Evolutionary conservation across 2,888 invertebrate species (phyloP).

Genomic region (Helleia helle): DNA sequence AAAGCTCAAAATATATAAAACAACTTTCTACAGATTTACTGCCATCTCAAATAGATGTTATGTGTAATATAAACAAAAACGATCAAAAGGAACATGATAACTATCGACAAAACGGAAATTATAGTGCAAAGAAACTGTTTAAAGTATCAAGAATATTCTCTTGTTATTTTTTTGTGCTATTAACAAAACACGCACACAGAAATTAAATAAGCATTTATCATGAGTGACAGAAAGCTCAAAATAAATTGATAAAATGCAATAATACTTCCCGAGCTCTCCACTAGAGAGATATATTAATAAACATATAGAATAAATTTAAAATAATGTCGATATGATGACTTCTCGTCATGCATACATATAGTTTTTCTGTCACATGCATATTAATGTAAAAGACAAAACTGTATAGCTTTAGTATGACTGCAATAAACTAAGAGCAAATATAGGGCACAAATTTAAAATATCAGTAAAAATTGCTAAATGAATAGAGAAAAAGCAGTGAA

Average conservation of each 20-base stretch:
- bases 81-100: constrained; percentile 6
- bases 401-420: neutral
- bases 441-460: constrained; percentile 5
- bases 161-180: constrained; percentile 29
- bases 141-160: constrained; percentile 4
- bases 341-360: constrained; percentile 56
- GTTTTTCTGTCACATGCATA: constrained; percentile 59
- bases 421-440: neutral
- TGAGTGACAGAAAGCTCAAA: constrained; percentile 59
- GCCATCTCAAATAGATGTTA: neutral
- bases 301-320: constrained; percentile 34
- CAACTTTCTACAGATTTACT: constrained; percentile 5
- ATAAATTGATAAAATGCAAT: constrained; percentile 38
- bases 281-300: constrained; percentile 56
- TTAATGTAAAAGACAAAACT: constrained; percentile 10
- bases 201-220: constrained; percentile 23
- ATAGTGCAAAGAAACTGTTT: constrained; percentile 5
- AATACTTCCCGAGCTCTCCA: constrained; percentile 71
- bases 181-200: constrained; percentile 25
- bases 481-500: constrained; percentile 8
- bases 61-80: neutral
- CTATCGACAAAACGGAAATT: neutral
- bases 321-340: constrained; percentile 37
- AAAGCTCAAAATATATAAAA: neutral
- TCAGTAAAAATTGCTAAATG: constrained; percentile 1